These are phyloP conservation scores for Diaphora mendica DNA, from an alignment of 2,888 invertebrate species.

Conservation along the genomic window DNA sequence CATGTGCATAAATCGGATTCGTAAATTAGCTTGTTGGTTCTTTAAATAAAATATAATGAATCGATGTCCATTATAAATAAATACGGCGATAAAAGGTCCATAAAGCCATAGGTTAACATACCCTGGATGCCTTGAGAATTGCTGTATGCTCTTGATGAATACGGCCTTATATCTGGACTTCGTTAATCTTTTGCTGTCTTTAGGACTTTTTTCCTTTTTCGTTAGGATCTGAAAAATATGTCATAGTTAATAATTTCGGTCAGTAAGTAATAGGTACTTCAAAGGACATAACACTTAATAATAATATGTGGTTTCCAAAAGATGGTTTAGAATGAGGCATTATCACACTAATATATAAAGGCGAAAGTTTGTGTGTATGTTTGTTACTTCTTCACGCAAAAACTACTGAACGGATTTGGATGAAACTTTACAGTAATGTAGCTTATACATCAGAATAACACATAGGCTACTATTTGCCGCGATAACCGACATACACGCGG, in stretches of 20 bases:
- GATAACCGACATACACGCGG: too few species aligned
- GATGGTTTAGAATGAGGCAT: too few species aligned
- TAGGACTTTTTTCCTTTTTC: slow-evolving; percentile 63
- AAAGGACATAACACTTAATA: not conserved
- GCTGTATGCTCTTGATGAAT: slow-evolving; percentile 89
- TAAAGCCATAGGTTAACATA: slow-evolving; percentile 65
- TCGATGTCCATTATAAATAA: not conserved
- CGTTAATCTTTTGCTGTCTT: slow-evolving; percentile 62
- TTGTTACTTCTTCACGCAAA: too few species aligned
- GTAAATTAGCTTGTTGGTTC: not conserved
- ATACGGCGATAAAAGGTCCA: not conserved
- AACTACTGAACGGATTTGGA: too few species aligned
- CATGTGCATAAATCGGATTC: not conserved
- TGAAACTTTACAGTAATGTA: too few species aligned
- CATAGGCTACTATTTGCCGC: too few species aligned
- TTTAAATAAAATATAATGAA: not conserved
- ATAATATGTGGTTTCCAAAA: too few species aligned
- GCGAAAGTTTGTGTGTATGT: too few species aligned
- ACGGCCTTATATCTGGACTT: slow-evolving; percentile 86
- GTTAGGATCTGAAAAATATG: slow-evolving; percentile 74
- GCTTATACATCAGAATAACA: too few species aligned
- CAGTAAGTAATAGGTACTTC: not conserved
- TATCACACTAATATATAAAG: too few species aligned
- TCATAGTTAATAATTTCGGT: not conserved
- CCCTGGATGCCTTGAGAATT: slow-evolving; percentile 91